Percentiles rank a stretch among this genome's conserved stretches.
These are phyloP conservation scores for Heliconius hermathena DNA, from an alignment of 1,140 invertebrate species.

Conservation along the genomic window DNA sequence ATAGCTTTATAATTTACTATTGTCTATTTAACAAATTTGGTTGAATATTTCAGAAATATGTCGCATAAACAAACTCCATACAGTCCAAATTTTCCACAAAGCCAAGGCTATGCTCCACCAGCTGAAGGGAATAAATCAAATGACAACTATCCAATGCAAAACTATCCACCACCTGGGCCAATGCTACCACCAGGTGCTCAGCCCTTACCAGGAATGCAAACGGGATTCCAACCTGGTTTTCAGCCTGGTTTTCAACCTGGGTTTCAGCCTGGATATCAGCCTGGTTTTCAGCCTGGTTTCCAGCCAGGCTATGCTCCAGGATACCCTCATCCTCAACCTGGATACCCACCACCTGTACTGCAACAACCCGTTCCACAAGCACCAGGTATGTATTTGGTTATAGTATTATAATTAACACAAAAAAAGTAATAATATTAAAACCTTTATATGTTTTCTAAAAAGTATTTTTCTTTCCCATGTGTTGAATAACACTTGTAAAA, in stretches of 20 bases:
- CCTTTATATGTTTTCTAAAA: no score
- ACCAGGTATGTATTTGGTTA: constrained; percentile 52
- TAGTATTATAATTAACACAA: not conserved
- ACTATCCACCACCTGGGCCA: constrained; percentile 60
- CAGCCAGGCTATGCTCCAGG: constrained; percentile 48
- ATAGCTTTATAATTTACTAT: no score
- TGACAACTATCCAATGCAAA: constrained; percentile 65
- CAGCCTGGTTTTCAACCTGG: constrained; percentile 64
- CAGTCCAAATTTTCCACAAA: constrained; percentile 70
- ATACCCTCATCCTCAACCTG: constrained; percentile 59
- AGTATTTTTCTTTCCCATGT: no score
- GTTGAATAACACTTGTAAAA: no score
- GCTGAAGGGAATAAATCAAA: constrained; percentile 50
- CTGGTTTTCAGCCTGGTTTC: constrained; percentile 64
- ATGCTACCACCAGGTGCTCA: constrained; percentile 61
- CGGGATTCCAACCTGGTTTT: constrained; percentile 58
- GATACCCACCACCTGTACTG: constrained; percentile 62
- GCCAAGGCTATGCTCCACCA: constrained; percentile 67
- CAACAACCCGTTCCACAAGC: constrained; percentile 69
- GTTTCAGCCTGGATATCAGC: constrained; percentile 57
- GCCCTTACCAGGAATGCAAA: constrained; percentile 68
- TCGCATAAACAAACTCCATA: constrained; percentile 71
- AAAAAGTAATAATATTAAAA: not conserved
- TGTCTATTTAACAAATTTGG: not conserved
- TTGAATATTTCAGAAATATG: constrained; percentile 54